Evolutionary conservation across 2,797 vertebrate genomes (phyloP).

Genomic region (Pangasius krempfi): DNA sequence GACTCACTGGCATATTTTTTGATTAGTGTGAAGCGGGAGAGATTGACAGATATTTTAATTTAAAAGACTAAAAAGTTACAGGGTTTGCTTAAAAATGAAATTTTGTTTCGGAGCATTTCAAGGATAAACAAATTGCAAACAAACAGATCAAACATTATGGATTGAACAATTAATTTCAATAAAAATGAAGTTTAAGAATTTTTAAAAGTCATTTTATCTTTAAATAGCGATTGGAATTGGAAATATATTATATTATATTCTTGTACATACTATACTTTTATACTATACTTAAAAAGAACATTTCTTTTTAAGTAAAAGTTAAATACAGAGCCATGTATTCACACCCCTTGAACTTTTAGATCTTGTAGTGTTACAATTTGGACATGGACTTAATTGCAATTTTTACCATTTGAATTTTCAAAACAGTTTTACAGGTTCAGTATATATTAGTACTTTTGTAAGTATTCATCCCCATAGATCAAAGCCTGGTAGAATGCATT

Average conservation of each 20-base stretch:
- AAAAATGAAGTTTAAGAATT: not conserved
- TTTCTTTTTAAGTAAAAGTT: not conserved
- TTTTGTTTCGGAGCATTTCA: not conserved
- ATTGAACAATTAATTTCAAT: not conserved
- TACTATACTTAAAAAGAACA: no score
- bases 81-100: not conserved
- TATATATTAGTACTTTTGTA: not conserved
- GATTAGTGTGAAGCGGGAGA: not conserved
- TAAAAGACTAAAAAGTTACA: not conserved
- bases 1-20: not conserved
- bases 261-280: not conserved
- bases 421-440: not conserved
- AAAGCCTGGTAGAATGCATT: not conserved
- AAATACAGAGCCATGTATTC: not conserved
- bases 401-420: not conserved
- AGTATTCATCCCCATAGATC: not conserved
- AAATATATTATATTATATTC: no score
- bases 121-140: not conserved
- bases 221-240: not conserved
- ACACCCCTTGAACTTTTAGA: not conserved
- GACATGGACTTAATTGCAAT: not conserved
- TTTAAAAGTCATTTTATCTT: not conserved
- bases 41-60: not conserved
- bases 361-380: not conserved
- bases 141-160: not conserved